Evolutionary conservation across 2,113 vertebrate genomes (phyloP).

Genomic region (Percopsis transmontana): DNA sequence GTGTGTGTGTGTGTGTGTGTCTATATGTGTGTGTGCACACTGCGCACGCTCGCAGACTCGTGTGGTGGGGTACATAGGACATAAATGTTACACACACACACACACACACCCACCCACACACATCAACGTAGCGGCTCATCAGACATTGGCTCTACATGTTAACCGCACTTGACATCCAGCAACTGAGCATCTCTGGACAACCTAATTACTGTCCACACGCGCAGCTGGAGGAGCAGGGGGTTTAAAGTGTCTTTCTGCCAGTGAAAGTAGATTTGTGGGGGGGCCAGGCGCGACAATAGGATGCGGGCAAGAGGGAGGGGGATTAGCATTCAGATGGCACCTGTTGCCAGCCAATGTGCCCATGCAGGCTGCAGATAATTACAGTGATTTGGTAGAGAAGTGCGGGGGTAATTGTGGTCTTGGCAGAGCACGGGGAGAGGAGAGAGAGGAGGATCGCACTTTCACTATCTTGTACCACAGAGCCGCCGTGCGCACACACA

Average conservation of each 20-base stretch:
- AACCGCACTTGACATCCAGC: slow-evolving; percentile 60
- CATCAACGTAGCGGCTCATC: slow-evolving; percentile 23
- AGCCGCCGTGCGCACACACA: slow-evolving; percentile 25
- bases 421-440: slow-evolving; percentile 59
- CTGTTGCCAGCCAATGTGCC: slow-evolving; percentile 78
- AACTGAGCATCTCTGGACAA: slow-evolving; percentile 53
- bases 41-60: background rate
- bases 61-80: background rate
- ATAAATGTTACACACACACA: slow-evolving; percentile 2
- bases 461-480: slow-evolving; percentile 59
- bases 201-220: slow-evolving; percentile 67
- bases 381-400: slow-evolving; percentile 78
- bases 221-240: slow-evolving; percentile 52
- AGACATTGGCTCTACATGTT: slow-evolving; percentile 42
- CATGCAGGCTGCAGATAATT: slow-evolving; percentile 79
- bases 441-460: slow-evolving; percentile 58
- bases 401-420: slow-evolving; percentile 80
- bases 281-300: slow-evolving; percentile 63
- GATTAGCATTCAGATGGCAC: slow-evolving; percentile 79
- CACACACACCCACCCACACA: background rate
- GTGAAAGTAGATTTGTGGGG: slow-evolving; percentile 64
- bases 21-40: slow-evolving; percentile 17
- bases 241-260: slow-evolving; percentile 63
- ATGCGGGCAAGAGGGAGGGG: slow-evolving; percentile 60
- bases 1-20: slow-evolving; percentile 1